phyloP scores from a whole-genome alignment of 2,113 vertebrate genomes.

The Paracanthobrama guichenoti region DNA sequence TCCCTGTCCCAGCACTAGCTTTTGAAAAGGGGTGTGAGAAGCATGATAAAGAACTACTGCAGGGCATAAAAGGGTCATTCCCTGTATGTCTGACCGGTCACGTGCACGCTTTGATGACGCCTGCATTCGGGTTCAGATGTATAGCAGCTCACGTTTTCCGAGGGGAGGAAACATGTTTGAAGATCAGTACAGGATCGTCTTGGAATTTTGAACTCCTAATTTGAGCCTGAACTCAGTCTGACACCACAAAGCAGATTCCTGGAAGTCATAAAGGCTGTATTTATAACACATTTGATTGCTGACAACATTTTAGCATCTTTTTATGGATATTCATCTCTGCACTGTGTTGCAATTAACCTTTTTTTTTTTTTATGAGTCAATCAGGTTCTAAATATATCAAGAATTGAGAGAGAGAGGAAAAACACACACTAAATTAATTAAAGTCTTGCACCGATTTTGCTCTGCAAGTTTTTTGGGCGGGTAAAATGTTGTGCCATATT shows the following conservation, averaged over 20 bases:
- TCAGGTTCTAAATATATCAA: slow-evolving; percentile 39
- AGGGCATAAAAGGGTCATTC: slow-evolving; percentile 43
- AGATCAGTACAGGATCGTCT: slow-evolving; percentile 27
- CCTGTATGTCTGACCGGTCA: not conserved
- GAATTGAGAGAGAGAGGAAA: not conserved
- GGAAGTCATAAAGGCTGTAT: slow-evolving; percentile 12
- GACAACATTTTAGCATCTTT: slow-evolving; percentile 40
- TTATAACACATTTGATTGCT: slow-evolving; percentile 39
- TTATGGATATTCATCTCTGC: slow-evolving; percentile 42
- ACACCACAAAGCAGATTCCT: slow-evolving; percentile 45
- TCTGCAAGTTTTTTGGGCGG: not conserved
- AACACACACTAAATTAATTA: not conserved
- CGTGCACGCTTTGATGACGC: slow-evolving; percentile 17
- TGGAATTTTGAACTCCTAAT: slow-evolving; percentile 24
- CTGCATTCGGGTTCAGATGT: slow-evolving; percentile 1
- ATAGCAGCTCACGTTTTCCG: slow-evolving; percentile 15
- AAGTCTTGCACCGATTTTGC: not conserved
- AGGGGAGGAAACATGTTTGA: slow-evolving; percentile 40
- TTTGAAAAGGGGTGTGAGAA: slow-evolving; percentile 54
- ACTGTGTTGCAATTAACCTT: not conserved
- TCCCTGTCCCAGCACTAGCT: slow-evolving; percentile 34
- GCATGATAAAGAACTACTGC: slow-evolving; percentile 25
- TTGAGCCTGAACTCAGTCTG: slow-evolving; percentile 43
- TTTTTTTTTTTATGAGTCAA: slow-evolving; percentile 28
- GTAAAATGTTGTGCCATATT: not conserved